Evolutionary conservation across 2,113 vertebrate genomes (phyloP), one percentile per base, ranked within the genome.

Genomic region (Silurus asotus): DNA sequence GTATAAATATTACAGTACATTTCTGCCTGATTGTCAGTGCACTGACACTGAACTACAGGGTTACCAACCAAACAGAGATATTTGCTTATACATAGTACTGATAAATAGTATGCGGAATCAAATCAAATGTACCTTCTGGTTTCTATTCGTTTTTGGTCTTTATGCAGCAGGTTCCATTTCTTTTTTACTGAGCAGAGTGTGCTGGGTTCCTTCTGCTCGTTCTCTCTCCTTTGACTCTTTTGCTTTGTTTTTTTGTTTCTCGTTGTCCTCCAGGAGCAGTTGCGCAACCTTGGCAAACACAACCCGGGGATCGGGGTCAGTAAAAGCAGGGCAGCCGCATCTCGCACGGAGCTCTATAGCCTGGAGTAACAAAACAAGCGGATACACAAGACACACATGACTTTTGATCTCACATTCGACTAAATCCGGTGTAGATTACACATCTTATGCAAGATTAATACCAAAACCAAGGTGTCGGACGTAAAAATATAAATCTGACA

Each of bases 291-390:
- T 91, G 89, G 67, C 94, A 93, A 99, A 98, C 84, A 96, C 76
- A 55, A 91, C 89, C 8, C 97, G 96, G 88, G 98, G 98, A 92
- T 99, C 98, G 28, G 92, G 89, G 80, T 90, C 92, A 82, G 97
- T 94, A 72, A 99, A 95, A 19, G 95, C 91, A 1, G 98, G 96
- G 80, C 98, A 99, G 70, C 94, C 91, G 87, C 98, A 99, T 72
- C 70, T 91, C 78, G 96, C 96, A 89, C 98, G 96, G 90, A 99
- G 91, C 93, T 96, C 95, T 91, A 99, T 92, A 89, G 96, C 98
- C 98, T 99, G 91, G 84, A 94, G 91, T 86, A 90, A 88, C 77
- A 93, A 25, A 79, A 74, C 19, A 74, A 59, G 69, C 28, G n/a
- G 19, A 49, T 6, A 74, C 55, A 65, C 13, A 51, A 56, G 81